phyloP scores from a whole-genome alignment of 2,113 vertebrate genomes.

The Aegotheles bennettii region DNA sequence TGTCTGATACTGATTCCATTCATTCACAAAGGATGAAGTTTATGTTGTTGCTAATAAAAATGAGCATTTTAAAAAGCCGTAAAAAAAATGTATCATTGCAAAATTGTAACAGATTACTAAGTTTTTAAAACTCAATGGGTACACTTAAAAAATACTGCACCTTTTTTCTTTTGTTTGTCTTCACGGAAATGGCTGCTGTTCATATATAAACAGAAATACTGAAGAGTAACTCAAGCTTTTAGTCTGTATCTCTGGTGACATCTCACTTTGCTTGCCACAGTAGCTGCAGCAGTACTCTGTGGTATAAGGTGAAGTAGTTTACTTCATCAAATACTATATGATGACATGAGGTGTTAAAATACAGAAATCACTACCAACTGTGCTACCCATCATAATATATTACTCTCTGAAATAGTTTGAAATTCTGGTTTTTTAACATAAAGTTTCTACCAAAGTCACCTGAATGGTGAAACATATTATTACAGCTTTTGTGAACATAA shows the following conservation, averaged over 20 bases:
- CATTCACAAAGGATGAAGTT: conserved; percentile 34
- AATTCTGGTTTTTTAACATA: background rate
- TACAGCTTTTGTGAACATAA: background rate
- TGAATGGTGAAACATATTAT: background rate
- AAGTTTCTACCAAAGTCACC: background rate
- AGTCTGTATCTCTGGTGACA: background rate
- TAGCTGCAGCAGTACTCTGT: background rate
- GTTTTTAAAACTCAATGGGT: conserved; percentile 36
- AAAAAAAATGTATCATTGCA: conserved; percentile 34
- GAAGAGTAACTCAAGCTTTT: background rate
- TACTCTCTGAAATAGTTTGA: background rate
- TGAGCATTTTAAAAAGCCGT: conserved; percentile 28
- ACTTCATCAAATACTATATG: background rate
- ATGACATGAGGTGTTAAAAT: background rate
- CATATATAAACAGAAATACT: conserved; percentile 14
- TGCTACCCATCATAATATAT: background rate
- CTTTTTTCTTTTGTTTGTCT: conserved; percentile 46
- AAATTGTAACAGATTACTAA: conserved; percentile 49
- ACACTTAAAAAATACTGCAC: conserved; percentile 8
- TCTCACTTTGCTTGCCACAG: background rate
- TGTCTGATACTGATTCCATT: conserved; percentile 55
- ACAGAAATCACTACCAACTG: background rate
- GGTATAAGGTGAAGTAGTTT: background rate
- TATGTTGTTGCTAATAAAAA: conserved; percentile 48
- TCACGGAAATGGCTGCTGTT: background rate